These are phyloP conservation scores for Poecilia wingei DNA, from an alignment of 2,797 vertebrate species.

Conservation along the genomic window DNA sequence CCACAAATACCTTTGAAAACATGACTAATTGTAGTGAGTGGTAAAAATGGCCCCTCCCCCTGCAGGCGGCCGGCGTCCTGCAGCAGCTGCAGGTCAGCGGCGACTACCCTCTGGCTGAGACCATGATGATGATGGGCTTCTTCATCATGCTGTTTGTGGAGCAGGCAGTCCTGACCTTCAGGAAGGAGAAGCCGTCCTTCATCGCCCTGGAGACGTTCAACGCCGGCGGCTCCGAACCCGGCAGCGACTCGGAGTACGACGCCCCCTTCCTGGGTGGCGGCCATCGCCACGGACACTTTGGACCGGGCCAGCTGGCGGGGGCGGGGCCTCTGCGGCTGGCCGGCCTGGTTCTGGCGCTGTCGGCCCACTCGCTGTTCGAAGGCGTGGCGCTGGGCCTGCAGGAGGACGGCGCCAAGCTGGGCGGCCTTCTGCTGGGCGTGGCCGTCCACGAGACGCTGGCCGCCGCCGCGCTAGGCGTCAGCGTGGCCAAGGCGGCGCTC, in stretches of 20 bases:
- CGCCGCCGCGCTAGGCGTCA: slow-evolving; percentile 88
- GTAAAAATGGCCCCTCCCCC: not conserved
- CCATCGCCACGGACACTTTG: slow-evolving; percentile 72
- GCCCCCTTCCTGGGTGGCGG: slow-evolving; percentile 86
- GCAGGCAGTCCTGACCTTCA: slow-evolving; percentile 88
- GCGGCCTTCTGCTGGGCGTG: slow-evolving; percentile 88
- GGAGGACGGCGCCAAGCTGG: slow-evolving; percentile 82
- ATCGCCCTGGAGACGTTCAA: slow-evolving; percentile 95
- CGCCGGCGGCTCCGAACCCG: slow-evolving; percentile 86
- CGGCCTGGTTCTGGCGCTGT: slow-evolving; percentile 88
- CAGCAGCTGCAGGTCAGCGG: slow-evolving; percentile 77
- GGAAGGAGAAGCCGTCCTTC: slow-evolving; percentile 90
- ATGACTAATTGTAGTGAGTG: too few species aligned
- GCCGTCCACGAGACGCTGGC: slow-evolving; percentile 90
- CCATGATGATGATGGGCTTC: slow-evolving; percentile 91
- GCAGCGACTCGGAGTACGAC: slow-evolving; percentile 93
- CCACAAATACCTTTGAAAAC: too few species aligned
- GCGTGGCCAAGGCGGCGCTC: slow-evolving; percentile 84
- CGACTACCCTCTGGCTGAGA: slow-evolving; percentile 91
- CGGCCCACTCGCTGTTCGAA: slow-evolving; percentile 90
- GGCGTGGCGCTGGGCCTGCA: slow-evolving; percentile 92
- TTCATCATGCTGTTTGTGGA: slow-evolving; percentile 92
- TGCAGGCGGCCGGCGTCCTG: slow-evolving; percentile 84
- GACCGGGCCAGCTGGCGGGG: slow-evolving; percentile 71
- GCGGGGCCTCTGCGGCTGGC: slow-evolving; percentile 85